A percentile compares a stretch with the other conserved stretches of the same genome.
Evolutionary conservation across 1,140 invertebrate species (phyloP).

Genomic region (Rhynchophorus ferrugineus): DNA sequence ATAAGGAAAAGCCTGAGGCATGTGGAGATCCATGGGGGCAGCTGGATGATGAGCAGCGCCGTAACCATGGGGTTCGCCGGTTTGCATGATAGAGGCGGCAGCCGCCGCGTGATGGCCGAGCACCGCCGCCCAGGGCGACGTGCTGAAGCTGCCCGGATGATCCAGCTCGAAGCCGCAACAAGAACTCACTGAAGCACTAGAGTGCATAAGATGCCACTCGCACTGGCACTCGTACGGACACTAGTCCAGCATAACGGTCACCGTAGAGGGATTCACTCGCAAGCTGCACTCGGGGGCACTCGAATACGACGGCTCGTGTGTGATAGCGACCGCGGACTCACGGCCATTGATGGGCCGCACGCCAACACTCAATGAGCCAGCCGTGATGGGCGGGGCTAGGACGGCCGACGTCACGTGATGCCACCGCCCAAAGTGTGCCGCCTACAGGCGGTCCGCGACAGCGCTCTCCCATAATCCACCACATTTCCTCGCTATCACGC

Average conservation of each 20-base stretch:
- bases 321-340: conserved; percentile 36
- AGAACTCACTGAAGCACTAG: conserved; percentile 36
- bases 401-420: conserved; percentile 33
- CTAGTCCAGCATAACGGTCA: conserved; percentile 9
- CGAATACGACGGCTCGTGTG: conserved; percentile 25
- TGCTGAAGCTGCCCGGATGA: conserved; percentile 58
- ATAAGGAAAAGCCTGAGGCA: conserved; percentile 79
- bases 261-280: conserved; percentile 1
- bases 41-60: conserved; percentile 48
- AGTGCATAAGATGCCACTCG: conserved; percentile 45
- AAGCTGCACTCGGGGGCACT: conserved; percentile 11
- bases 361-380: conserved; percentile 17
- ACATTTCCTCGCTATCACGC: too few relatives aligned
- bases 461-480: conserved; percentile 26
- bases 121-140: conserved; percentile 60
- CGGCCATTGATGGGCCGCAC: conserved; percentile 38
- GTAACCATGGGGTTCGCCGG: conserved; percentile 42
- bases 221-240: conserved; percentile 21
- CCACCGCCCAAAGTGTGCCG: conserved; percentile 19
- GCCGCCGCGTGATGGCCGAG: conserved; percentile 56
- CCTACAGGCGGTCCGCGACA: conserved; percentile 16
- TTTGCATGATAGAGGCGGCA: conserved; percentile 57
- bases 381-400: conserved; percentile 17
- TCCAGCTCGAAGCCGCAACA: conserved; percentile 47
- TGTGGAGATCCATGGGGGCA: conserved; percentile 79